Evolutionary conservation across 2,888 invertebrate species (phyloP).

Genomic region (Homarus gammarus): DNA sequence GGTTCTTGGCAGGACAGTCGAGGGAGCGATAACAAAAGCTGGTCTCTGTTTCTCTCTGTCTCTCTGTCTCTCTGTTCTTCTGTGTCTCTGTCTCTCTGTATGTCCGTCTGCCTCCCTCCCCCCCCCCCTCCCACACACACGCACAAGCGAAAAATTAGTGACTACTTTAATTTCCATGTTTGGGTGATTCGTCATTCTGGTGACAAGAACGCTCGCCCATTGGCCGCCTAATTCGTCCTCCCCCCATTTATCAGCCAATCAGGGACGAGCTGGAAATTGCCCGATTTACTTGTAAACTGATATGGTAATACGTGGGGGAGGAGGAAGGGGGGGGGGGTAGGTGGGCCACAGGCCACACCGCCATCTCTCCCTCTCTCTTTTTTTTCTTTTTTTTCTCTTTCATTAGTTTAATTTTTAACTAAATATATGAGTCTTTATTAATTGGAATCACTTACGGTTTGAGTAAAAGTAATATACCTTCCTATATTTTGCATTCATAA

Average conservation of each 20-base stretch:
- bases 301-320: conserved; percentile 55
- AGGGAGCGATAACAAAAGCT: neutral
- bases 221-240: conserved; percentile 62
- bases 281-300: conserved; percentile 67
- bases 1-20: neutral
- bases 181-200: conserved; percentile 53
- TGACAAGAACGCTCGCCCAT: conserved; percentile 56
- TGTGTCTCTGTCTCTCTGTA: neutral
- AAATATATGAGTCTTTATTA: too few species aligned
- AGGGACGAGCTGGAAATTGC: conserved; percentile 66
- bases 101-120: neutral
- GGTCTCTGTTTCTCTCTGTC: conserved; percentile 10
- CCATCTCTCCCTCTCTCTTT: conserved; percentile 1
- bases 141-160: conserved; percentile 41
- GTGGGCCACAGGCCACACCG: neutral
- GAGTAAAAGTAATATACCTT: too few species aligned
- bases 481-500: too few species aligned
- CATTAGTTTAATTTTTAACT: too few species aligned
- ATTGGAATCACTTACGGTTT: too few species aligned
- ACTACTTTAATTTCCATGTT: conserved; percentile 51
- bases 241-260: conserved; percentile 65
- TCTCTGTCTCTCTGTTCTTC: neutral
- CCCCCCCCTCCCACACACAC: too few species aligned
- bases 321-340: neutral
- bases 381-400: neutral